phyloP scores from a whole-genome alignment of 2,113 vertebrate genomes.

The Eublepharis macularius region DNA sequence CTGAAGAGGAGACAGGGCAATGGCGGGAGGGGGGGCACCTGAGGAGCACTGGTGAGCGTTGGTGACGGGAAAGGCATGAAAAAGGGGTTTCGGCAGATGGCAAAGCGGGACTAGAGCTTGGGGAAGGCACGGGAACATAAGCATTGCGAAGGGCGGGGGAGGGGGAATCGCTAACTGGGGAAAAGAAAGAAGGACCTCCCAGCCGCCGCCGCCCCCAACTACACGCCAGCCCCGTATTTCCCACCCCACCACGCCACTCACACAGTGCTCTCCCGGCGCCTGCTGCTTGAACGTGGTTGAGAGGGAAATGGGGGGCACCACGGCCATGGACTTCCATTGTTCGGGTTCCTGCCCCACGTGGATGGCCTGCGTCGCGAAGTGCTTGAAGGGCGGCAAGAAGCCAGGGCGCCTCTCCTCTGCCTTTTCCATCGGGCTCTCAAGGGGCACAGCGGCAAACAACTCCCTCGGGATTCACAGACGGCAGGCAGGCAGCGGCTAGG shows the following conservation, averaged over 20 bases:
- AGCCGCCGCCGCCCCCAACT: not conserved
- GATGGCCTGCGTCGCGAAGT: slow-evolving; percentile 91
- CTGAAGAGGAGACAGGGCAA: not conserved
- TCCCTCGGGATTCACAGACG: not conserved
- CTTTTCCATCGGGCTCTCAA: not conserved
- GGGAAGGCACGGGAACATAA: not conserved
- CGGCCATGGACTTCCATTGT: slow-evolving; percentile 87
- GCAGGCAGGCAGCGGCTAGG: accelerated
- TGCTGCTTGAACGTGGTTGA: slow-evolving; percentile 93
- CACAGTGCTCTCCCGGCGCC: slow-evolving; percentile 82
- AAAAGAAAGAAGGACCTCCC: not conserved
- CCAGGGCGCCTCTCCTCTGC: accelerated
- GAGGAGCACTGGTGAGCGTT: no score
- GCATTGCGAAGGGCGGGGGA: no score
- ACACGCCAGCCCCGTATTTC: not conserved
- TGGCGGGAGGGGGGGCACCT: no score
- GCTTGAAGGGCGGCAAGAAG: slow-evolving; percentile 74
- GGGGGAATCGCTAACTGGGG: not conserved
- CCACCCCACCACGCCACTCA: slow-evolving; percentile 69
- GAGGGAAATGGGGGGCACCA: slow-evolving; percentile 89
- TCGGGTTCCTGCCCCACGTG: slow-evolving; percentile 94
- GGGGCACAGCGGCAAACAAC: no score
- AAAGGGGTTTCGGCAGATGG: no score
- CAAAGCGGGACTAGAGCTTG: not conserved
- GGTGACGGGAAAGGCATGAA: no score